Conservation (phyloP, 92 coral and sea anemone genomes). For the Porites divaricata region DNA sequence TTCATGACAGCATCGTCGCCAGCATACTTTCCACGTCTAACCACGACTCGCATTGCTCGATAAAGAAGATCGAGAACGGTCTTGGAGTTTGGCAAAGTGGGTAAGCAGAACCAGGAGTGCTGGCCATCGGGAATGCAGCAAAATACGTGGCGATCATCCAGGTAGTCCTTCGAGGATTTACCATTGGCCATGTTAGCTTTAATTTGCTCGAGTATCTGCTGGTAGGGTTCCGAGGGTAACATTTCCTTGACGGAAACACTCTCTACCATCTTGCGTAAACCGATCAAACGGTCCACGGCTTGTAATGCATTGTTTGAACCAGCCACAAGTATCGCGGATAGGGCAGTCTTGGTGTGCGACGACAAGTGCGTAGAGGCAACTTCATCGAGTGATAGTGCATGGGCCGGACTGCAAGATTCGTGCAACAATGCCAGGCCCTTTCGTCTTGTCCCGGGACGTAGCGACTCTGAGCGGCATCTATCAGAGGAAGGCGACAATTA, state of each 20-base stretch:
- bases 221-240: background rate
- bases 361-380: background rate
- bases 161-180: background rate
- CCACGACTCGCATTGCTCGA: constrained; percentile 2
- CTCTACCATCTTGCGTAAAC: background rate
- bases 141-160: background rate
- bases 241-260: background rate
- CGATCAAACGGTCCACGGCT: background rate
- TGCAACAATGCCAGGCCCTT: background rate
- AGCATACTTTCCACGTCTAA: background rate
- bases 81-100: background rate
- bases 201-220: background rate
- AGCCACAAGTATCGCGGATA: background rate
- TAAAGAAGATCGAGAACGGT: background rate
- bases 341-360: background rate
- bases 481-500: background rate
- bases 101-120: background rate
- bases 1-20: background rate
- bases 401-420: background rate
- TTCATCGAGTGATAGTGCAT: background rate
- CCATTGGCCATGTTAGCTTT: background rate
- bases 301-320: background rate
- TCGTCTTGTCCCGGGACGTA: background rate
- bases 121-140: constrained; percentile 2
- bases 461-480: background rate